Percentiles rank a stretch among this genome's conserved stretches.
These are phyloP conservation scores for Eupleurogrammus muticus DNA, from an alignment of 2,797 vertebrate species.

Conservation along the genomic window DNA sequence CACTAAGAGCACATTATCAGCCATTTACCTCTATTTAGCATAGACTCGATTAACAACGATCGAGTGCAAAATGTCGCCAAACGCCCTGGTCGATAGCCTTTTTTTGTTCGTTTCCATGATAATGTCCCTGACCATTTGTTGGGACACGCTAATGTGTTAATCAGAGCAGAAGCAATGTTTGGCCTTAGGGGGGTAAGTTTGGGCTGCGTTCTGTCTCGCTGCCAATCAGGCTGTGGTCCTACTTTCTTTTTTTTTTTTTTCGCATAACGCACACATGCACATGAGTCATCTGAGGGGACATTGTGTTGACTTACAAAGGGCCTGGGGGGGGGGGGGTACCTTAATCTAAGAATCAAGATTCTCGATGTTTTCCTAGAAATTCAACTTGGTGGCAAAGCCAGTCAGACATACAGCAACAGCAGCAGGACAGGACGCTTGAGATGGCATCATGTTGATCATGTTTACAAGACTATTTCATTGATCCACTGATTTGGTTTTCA, in stretches of 20 bases:
- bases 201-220: constrained; percentile 21
- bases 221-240: constrained; percentile 29
- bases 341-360: too few species aligned
- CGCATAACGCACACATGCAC: not conserved
- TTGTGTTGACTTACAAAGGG: constrained; percentile 8
- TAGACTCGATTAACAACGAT: constrained; percentile 65
- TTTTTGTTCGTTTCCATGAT: constrained; percentile 63
- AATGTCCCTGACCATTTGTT: constrained; percentile 62
- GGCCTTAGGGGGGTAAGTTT: constrained; percentile 49
- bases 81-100: constrained; percentile 52
- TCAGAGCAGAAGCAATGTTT: constrained; percentile 73
- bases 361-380: constrained; percentile 1
- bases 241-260: too few species aligned
- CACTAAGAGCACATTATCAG: constrained; percentile 67
- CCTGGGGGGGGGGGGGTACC: not conserved
- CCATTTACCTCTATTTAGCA: constrained; percentile 65
- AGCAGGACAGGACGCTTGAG: constrained; percentile 1
- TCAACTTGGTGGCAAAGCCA: not conserved
- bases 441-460: not conserved
- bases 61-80: constrained; percentile 56
- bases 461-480: not conserved
- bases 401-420: not conserved
- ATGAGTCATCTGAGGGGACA: constrained; percentile 23
- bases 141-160: constrained; percentile 68
- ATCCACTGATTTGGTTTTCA: not conserved